These are phyloP conservation scores for Catocala fraxini DNA, from an alignment of 2,888 invertebrate species.

Conservation along the genomic window DNA sequence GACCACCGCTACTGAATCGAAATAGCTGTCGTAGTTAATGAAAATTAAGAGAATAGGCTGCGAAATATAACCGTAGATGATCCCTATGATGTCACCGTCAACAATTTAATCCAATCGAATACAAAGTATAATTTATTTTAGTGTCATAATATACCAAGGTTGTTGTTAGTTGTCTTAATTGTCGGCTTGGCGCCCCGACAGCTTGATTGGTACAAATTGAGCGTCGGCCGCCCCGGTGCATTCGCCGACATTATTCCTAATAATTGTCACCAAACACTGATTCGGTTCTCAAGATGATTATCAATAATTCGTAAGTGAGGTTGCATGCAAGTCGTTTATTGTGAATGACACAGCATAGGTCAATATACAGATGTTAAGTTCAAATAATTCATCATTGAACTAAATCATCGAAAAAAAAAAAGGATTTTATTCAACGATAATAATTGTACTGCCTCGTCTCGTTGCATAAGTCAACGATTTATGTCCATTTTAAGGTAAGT, in stretches of 20 bases:
- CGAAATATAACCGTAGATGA: not conserved
- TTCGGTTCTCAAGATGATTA: conserved; percentile 23
- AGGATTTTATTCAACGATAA: no score
- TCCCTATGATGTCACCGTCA: conserved; percentile 1
- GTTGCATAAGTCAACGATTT: no score
- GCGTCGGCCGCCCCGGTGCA: conserved; percentile 16
- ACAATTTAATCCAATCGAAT: not conserved
- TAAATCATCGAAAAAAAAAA: no score
- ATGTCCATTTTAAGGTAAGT: no score
- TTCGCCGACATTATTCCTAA: conserved; percentile 35
- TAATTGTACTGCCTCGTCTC: no score
- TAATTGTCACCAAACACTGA: conserved; percentile 46
- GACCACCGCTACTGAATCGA: no score
- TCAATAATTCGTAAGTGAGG: conserved; percentile 6
- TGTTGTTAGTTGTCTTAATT: conserved; percentile 28
- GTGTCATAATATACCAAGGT: conserved; percentile 16
- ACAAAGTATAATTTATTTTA: conserved; percentile 35
- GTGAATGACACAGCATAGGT: not conserved
- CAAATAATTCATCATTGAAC: no score
- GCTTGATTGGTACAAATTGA: conserved; percentile 30
- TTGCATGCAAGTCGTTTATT: conserved; percentile 10
- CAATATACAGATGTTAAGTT: no score
- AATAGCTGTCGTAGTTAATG: not conserved
- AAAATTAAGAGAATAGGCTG: not conserved
- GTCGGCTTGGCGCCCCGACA: conserved; percentile 23